Percentiles rank a stretch among this genome's conserved stretches.
These are phyloP conservation scores for Suncus etruscus DNA, from an alignment of 2,113 vertebrate species.

Conservation along the genomic window DNA sequence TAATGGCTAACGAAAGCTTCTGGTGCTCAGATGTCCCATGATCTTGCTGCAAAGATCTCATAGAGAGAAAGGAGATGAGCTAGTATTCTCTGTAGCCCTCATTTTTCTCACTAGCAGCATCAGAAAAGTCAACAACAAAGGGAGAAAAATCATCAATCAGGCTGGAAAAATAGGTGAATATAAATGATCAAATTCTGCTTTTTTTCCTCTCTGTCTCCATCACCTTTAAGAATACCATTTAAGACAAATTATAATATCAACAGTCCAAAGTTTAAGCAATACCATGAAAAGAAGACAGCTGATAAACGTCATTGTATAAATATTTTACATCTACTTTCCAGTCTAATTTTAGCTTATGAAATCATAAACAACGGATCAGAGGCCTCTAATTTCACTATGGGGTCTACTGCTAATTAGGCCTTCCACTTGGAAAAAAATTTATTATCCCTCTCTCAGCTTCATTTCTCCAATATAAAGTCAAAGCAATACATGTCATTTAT, in stretches of 20 bases:
- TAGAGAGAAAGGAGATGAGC: neutral
- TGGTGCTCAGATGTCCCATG: constrained; percentile 45
- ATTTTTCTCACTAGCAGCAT: neutral
- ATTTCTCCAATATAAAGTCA: constrained; percentile 60
- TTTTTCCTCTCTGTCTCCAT: neutral
- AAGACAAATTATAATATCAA: neutral
- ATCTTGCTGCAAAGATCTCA: neutral
- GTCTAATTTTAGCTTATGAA: constrained; percentile 39
- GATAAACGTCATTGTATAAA: constrained; percentile 9
- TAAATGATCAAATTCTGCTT: neutral
- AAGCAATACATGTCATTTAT: constrained; percentile 50
- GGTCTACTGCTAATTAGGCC: constrained; percentile 60
- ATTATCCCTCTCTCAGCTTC: constrained; percentile 17
- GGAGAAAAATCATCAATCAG: neutral
- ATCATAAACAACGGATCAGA: constrained; percentile 54
- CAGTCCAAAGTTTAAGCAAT: neutral
- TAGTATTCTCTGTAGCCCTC: neutral
- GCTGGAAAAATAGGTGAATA: neutral
- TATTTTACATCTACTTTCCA: constrained; percentile 16
- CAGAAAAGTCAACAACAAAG: neutral
- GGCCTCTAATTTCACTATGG: constrained; percentile 27
- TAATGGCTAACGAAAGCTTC: constrained; percentile 46
- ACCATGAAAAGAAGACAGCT: neutral
- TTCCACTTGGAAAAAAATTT: constrained; percentile 51
- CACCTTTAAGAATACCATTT: neutral